Conservation (phyloP, 2,888 invertebrate species). For the Agrotis clavis region DNA sequence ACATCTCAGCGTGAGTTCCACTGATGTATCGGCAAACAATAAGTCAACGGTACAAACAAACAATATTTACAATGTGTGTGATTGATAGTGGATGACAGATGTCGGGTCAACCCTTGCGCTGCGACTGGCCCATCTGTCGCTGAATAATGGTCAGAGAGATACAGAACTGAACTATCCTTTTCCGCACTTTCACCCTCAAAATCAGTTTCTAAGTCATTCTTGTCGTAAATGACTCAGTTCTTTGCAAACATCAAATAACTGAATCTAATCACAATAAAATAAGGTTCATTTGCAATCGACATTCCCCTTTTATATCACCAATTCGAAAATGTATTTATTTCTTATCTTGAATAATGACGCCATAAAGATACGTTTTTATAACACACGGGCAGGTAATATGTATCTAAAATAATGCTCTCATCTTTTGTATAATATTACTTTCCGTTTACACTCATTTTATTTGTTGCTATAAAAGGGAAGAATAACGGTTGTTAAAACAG, state of each 20-base stretch:
- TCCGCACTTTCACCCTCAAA: slow-evolving; percentile 67
- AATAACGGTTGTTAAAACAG: slow-evolving; percentile 88
- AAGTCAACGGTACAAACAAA: slow-evolving; percentile 82
- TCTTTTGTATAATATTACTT: slow-evolving; percentile 85
- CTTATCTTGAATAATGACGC: slow-evolving; percentile 73
- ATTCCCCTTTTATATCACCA: slow-evolving; percentile 49
- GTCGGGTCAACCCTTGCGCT: slow-evolving; percentile 85
- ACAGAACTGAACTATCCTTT: slow-evolving; percentile 54
- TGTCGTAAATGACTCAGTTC: slow-evolving; percentile 17
- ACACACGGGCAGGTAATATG: slow-evolving; percentile 74
- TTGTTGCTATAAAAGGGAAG: slow-evolving; percentile 88
- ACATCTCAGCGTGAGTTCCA: slow-evolving; percentile 79
- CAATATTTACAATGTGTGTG: slow-evolving; percentile 85
- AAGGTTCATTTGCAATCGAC: slow-evolving; percentile 54
- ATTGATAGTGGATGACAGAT: slow-evolving; percentile 89
- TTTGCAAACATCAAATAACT: slow-evolving; percentile 29
- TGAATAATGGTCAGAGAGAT: slow-evolving; percentile 75
- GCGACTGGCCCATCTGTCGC: slow-evolving; percentile 83
- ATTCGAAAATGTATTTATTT: slow-evolving; percentile 63
- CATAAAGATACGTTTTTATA: slow-evolving; percentile 76
- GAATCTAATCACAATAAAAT: slow-evolving; percentile 55
- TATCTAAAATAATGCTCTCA: slow-evolving; percentile 82
- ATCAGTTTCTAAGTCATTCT: slow-evolving; percentile 57
- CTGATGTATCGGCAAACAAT: slow-evolving; percentile 82
- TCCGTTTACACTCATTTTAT: slow-evolving; percentile 87